Conservation (phyloP, 2,888 invertebrate genomes). For the Byasa hedistus region DNA sequence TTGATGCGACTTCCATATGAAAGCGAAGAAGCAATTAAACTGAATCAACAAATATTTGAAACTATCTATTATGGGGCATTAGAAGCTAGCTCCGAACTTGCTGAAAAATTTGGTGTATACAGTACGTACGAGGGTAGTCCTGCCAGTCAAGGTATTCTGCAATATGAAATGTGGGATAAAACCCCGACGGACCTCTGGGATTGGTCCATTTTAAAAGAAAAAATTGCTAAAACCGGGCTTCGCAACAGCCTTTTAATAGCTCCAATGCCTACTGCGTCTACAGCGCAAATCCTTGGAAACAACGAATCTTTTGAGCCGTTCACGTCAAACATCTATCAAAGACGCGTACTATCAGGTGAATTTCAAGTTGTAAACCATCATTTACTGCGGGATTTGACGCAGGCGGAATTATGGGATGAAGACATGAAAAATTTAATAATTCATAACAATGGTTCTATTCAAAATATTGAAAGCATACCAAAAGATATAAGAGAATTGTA, state of each 20-base stretch:
- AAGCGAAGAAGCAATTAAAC: conserved; percentile 88
- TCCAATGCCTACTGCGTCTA: conserved; percentile 99
- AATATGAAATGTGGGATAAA: conserved; percentile 98
- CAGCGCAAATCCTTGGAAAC: conserved; percentile 99
- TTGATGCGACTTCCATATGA: conserved; percentile 96
- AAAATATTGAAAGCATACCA: conserved; percentile 91
- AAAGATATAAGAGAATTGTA: conserved; percentile 91
- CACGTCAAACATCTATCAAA: conserved; percentile 97
- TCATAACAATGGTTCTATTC: conserved; percentile 94
- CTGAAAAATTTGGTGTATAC: conserved; percentile 90
- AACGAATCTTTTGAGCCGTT: conserved; percentile 99
- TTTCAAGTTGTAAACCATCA: conserved; percentile 98
- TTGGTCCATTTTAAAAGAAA: conserved; percentile 90
- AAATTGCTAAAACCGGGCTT: conserved; percentile 93
- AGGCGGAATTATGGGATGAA: conserved; percentile 94
- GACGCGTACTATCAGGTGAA: conserved; percentile 96
- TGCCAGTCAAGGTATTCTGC: conserved; percentile 95
- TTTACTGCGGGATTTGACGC: conserved; percentile 94
- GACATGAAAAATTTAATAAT: conserved; percentile 97
- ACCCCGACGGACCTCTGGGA: conserved; percentile 93
- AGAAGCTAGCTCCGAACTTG: conserved; percentile 96
- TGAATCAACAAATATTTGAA: conserved; percentile 98
- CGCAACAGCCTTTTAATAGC: conserved; percentile 96
- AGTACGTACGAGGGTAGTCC: conserved; percentile 95
- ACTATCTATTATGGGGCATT: conserved; percentile 98